phyloP scores from a whole-genome alignment of 2,113 vertebrate species.

The Carassius carassius region DNA sequence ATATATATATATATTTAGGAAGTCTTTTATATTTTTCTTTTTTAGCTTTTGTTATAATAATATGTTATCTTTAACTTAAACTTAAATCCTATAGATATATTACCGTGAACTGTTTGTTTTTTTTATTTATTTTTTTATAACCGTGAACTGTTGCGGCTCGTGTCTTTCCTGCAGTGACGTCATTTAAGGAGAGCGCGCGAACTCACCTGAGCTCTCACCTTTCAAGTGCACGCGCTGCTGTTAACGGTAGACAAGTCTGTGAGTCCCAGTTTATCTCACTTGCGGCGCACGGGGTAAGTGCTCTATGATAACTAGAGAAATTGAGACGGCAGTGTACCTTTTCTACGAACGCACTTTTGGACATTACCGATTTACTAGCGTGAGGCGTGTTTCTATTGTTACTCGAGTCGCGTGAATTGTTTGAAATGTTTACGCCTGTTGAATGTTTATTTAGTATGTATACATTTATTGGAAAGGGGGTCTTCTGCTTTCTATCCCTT shows the following conservation, averaged over 20 bases:
- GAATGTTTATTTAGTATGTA: not conserved
- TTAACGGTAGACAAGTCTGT: not conserved
- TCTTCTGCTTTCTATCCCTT: not conserved
- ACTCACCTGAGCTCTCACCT: not conserved
- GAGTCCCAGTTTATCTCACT: not conserved
- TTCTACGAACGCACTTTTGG: not conserved
- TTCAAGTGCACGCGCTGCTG: not conserved
- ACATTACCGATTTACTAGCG: not conserved
- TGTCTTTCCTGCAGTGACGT: conserved; percentile 24
- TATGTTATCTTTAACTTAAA: too few species aligned
- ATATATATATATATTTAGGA: too few species aligned
- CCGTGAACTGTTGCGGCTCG: not conserved
- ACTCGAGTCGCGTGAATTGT: not conserved
- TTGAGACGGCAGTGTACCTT: not conserved
- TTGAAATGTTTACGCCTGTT: not conserved
- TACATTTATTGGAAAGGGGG: not conserved
- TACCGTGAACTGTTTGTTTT: not conserved
- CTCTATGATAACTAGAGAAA: too few species aligned
- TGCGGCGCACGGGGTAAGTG: not conserved
- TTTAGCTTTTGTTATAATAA: too few species aligned
- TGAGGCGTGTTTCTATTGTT: not conserved
- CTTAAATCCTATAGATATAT: too few species aligned
- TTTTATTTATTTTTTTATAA: too few species aligned
- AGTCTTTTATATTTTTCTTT: too few species aligned
- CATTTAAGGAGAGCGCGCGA: conserved; percentile 4